Evolutionary conservation across 2,113 vertebrate species (phyloP).

Genomic region (Salvelinus namaycush): DNA sequence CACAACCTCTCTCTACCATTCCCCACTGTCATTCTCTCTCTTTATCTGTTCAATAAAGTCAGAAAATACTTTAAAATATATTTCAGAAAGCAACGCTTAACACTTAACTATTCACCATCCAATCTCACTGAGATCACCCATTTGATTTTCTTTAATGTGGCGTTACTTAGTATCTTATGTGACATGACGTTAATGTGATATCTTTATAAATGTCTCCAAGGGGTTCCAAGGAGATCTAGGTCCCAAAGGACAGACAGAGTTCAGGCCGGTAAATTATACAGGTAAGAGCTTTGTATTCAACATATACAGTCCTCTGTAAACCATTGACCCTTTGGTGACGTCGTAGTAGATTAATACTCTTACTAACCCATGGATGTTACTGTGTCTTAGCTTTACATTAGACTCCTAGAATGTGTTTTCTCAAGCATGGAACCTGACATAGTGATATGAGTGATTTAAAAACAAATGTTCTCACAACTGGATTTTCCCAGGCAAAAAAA

Average conservation of each 20-base stretch:
- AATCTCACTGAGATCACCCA: background rate
- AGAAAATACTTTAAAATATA: no score
- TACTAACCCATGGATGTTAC: no score
- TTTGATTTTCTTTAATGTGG: background rate
- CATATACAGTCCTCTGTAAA: background rate
- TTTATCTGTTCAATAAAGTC: no score
- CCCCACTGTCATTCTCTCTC: background rate
- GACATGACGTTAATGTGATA: background rate
- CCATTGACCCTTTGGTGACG: no score
- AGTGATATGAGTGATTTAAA: background rate
- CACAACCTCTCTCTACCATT: background rate
- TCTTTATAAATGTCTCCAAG: slow-evolving; percentile 32
- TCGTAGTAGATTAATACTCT: no score
- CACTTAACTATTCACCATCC: no score
- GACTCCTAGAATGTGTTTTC: background rate
- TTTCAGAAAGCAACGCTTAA: no score
- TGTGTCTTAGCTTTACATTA: no score
- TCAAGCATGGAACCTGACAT: background rate
- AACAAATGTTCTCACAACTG: background rate
- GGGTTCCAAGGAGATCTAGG: slow-evolving; percentile 66
- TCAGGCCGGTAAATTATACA: background rate
- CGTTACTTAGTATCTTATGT: background rate
- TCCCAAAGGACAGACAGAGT: slow-evolving; percentile 43
- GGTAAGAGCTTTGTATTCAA: slow-evolving; percentile 23
- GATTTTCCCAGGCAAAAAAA: no score